Evolutionary conservation across 2,113 vertebrate genomes (phyloP).

Genomic region (Calidris pygmaea): DNA sequence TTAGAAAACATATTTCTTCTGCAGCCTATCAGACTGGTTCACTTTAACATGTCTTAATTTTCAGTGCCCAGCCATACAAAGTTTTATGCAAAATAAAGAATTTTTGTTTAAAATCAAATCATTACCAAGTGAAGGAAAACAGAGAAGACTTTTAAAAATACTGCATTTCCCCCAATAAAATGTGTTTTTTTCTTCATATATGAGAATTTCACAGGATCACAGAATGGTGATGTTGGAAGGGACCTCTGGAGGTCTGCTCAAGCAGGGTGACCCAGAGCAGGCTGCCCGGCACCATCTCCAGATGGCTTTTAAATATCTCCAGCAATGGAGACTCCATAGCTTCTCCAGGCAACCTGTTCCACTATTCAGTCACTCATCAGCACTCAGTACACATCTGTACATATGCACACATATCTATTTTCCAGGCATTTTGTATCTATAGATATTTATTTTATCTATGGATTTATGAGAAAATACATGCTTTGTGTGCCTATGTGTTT

Average conservation of each 20-base stretch:
- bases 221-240: neutral
- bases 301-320: neutral
- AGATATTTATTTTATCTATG: neutral
- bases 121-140: neutral
- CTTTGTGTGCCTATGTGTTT: neutral
- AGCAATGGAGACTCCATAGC: neutral
- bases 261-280: neutral
- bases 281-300: neutral
- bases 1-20: neutral
- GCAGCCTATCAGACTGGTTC: neutral
- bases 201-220: neutral
- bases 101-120: neutral
- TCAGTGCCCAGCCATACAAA: neutral
- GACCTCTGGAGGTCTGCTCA: neutral
- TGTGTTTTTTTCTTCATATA: neutral
- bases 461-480: neutral
- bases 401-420: neutral
- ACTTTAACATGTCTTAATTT: neutral
- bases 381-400: neutral
- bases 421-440: neutral
- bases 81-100: neutral
- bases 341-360: neutral
- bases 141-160: neutral
- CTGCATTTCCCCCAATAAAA: neutral
- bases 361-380: neutral